phyloP scores from a whole-genome alignment of 2,113 vertebrate genomes.

The Tragelaphus buxtoni region DNA sequence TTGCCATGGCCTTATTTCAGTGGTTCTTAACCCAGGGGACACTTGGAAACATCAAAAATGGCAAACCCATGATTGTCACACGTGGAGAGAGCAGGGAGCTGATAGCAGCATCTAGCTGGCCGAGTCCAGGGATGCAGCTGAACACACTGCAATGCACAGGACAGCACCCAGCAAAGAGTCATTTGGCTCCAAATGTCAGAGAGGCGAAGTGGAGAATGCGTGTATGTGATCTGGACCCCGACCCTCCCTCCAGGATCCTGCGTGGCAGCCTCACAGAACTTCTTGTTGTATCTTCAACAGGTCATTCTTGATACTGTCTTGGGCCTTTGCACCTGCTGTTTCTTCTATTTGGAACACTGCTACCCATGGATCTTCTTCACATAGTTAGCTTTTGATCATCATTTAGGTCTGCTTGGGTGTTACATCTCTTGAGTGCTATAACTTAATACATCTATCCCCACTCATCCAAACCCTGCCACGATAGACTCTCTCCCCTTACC shows the following conservation, averaged over 20 bases:
- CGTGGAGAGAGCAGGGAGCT: rapidly evolving
- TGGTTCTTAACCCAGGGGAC: background rate
- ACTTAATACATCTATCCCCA: background rate
- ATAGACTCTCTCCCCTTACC: background rate
- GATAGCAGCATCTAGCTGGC: background rate
- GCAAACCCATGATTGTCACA: background rate
- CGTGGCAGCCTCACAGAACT: background rate
- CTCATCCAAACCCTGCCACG: background rate
- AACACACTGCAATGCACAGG: background rate
- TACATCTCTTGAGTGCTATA: background rate
- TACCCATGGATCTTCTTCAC: background rate
- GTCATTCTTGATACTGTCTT: background rate
- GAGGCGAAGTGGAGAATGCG: background rate
- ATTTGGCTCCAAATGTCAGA: background rate
- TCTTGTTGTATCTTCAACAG: background rate
- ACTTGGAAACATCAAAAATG: background rate
- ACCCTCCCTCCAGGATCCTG: background rate
- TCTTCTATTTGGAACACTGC: background rate
- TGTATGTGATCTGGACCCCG: background rate
- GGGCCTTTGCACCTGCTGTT: background rate
- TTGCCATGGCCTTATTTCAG: background rate
- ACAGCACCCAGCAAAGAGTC: background rate
- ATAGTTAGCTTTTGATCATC: background rate
- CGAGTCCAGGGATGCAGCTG: background rate
- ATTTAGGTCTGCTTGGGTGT: background rate